Base-by-base conservation (phyloP, 1,140 invertebrate genomes). In the Drosophila pruinosa region DNA sequence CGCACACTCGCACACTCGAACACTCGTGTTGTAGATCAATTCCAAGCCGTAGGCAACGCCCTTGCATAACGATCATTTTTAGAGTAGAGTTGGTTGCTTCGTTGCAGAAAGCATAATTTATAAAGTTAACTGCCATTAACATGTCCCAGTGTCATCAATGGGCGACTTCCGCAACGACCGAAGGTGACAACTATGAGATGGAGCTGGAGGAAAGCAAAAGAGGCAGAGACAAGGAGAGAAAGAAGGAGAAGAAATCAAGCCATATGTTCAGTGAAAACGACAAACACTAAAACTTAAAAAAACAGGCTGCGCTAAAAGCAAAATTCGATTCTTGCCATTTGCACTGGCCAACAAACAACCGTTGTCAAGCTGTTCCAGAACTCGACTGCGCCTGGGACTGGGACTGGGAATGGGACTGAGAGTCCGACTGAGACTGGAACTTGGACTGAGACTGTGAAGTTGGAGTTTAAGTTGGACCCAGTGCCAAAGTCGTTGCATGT, bases 321-420 rank as follows among this genome's bases (percentile, higher is more conserved):
- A 86, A 86, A 86, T 86, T 88, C 82, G 82, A 86, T 86, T 86
- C 82, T 83, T 83, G 77, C 79, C 79, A 83, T 85, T 83, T 82
- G 61, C 75, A 78, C 70, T 65, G 75, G 65, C 75, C 72, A 86
- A 86, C 78, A 88, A 86, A 88, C 82, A 86, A 88, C 82, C 80
- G 80, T 86, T 85, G 76, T 61, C 43, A 68, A 61, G 73, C 50
- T 34, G 62, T 28, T 47, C 19, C 39, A 64, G 75, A 67, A 77
- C 47, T 50, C 50, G 54, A 62, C 12, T 70, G 56, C 56, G 50
- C 54, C 38, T 22, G 34, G 36, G 43, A 58, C 63, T 61, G 39
- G 48, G 50, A 52, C 62, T 41, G 28, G 15, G 28, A 62, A 14
- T 59, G 52, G 45, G 54, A 34, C 34, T 26, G 31, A 22, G 45